Base-by-base conservation (phyloP, 2,888 invertebrate genomes). In the Melanostoma scalare region DNA sequence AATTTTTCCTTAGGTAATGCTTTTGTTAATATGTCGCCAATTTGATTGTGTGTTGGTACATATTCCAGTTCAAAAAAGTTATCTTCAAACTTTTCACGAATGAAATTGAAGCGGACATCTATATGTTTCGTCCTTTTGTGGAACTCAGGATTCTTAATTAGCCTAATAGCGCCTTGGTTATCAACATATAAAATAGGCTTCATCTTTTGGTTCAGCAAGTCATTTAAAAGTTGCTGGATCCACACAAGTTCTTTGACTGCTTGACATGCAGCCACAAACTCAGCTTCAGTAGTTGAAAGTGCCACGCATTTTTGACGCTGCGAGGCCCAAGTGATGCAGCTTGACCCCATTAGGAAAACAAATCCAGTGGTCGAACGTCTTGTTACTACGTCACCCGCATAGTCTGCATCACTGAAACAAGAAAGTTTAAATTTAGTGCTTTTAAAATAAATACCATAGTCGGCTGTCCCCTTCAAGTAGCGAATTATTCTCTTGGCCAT, bases 401-500 rank as follows among this genome's bases (percentile, higher is more conserved):
- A 79, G n/a, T 81, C 85, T 31, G 81, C 78, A 69, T 81, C 73
- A 69, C 75, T 82, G 40, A 58, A 82, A 67, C n/a, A 35, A 46
- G 31, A 69, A 44, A 84, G 33, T 40, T 42, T 30, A 67, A 74
- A 77, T 44, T 74, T 40, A 36, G 48, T 58, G 9, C 58, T 52
- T 50, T 55, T 52, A n/a, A 50, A 55, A 53, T 46, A 78, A 61
- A 79, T 69, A 65, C 79, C 82, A 33, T 55, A 33, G 30, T 69
- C 46, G 10, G 50, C 33, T 31, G 78, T 78, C 30, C 73, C 84
- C 33, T 74, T 63, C 0, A 85, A n/a, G 35, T 85, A 86, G 55
- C 63, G 73, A 31, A 86, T 58, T 38, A 85, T 75, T 38, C 71
- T 48, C 50, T 85, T 84, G 5, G 75, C 61, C 48, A 46, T 58